These are phyloP conservation scores for Ptiloglossa arizonensis DNA, from an alignment of 1,140 invertebrate species.

Conservation along the genomic window DNA sequence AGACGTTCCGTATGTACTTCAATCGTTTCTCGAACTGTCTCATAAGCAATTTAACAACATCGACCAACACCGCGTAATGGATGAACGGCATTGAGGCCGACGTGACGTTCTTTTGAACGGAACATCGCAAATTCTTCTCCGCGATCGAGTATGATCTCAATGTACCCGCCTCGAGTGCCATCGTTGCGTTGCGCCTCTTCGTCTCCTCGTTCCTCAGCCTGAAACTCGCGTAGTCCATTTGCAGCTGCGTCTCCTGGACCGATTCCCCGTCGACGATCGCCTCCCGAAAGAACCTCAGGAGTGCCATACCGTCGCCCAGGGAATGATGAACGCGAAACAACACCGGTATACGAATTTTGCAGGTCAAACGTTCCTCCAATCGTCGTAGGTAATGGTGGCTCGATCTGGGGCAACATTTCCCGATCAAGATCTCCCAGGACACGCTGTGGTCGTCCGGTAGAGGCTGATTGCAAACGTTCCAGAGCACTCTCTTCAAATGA, in stretches of 20 bases:
- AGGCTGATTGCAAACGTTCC: slow-evolving; percentile 73
- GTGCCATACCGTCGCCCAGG: slow-evolving; percentile 81
- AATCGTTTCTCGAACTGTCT: neutral
- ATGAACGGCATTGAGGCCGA: slow-evolving; percentile 46
- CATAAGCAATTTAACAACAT: neutral
- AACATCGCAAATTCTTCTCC: neutral
- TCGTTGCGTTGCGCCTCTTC: neutral
- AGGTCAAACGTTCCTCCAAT: slow-evolving; percentile 25
- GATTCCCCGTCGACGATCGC: slow-evolving; percentile 73
- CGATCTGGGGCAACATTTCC: slow-evolving; percentile 65
- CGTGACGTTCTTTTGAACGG: slow-evolving; percentile 9
- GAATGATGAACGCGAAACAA: slow-evolving; percentile 82
- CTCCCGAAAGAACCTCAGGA: slow-evolving; percentile 80
- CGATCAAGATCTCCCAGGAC: slow-evolving; percentile 82
- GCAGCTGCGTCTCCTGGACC: slow-evolving; percentile 8
- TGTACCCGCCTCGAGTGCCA: neutral
- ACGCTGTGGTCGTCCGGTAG: slow-evolving; percentile 79
- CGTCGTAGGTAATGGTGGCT: slow-evolving; percentile 33
- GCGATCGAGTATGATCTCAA: neutral
- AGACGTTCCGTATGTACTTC: slow-evolving; percentile 7
- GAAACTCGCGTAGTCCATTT: slow-evolving; percentile 1
- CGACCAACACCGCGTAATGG: neutral
- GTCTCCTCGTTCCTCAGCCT: neutral
- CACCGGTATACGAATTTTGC: slow-evolving; percentile 71
- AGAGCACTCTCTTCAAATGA: slow-evolving; percentile 74